phyloP scores from a whole-genome alignment of 2,888 invertebrate genomes.

The Neelides folsomi region DNA sequence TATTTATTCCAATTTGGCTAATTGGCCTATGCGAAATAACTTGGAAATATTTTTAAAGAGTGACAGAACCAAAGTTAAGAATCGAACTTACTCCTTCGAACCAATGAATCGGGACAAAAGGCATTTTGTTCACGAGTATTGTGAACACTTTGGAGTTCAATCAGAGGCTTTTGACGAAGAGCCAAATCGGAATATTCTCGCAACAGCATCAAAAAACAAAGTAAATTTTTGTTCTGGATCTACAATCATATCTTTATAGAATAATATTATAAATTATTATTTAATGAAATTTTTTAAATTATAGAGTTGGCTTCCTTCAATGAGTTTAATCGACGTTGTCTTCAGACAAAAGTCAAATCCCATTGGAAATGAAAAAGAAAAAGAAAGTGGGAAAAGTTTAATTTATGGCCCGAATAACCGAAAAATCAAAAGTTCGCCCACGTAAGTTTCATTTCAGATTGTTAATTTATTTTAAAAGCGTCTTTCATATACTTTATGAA shows the following conservation, averaged over 20 bases:
- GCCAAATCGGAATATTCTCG: slow-evolving; percentile 90
- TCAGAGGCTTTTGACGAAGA: slow-evolving; percentile 89
- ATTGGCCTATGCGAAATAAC: no score
- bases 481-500: no score
- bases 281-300: slow-evolving; percentile 31
- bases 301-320: slow-evolving; percentile 77
- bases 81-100: slow-evolving; percentile 59
- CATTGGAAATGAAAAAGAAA: no score
- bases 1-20: no score
- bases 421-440: no score
- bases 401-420: no score
- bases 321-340: slow-evolving; percentile 66
- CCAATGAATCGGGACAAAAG: slow-evolving; percentile 87
- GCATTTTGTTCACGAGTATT: slow-evolving; percentile 83
- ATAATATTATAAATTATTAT: not conserved
- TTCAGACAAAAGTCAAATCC: slow-evolving; percentile 49
- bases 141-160: slow-evolving; percentile 86
- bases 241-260: not conserved
- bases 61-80: slow-evolving; percentile 6
- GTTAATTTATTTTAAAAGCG: no score
- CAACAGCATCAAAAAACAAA: slow-evolving; percentile 67
- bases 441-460: no score
- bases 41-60: no score
- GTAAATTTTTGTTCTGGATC: slow-evolving; percentile 39
- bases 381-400: no score